These are phyloP conservation scores for Ectropis crepuscularia DNA, from an alignment of 2,888 invertebrate species.

Conservation along the genomic window DNA sequence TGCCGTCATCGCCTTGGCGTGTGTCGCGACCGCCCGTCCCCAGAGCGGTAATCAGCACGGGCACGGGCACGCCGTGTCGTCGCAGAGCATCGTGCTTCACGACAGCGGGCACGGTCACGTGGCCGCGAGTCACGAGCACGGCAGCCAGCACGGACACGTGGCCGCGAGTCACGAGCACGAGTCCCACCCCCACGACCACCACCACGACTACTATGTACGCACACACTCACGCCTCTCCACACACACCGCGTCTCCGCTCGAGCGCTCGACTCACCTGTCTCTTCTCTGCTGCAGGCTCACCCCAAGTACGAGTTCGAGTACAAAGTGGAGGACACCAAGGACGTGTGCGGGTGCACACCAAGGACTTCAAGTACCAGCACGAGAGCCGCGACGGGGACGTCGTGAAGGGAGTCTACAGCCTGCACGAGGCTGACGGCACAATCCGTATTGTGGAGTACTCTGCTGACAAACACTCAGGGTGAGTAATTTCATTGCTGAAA, in stretches of 20 bases:
- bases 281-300: conserved; percentile 24
- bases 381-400: conserved; percentile 76
- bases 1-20: conserved; percentile 16
- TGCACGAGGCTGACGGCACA: conserved; percentile 80
- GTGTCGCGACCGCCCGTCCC: conserved; percentile 18
- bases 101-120: conserved; percentile 48
- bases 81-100: conserved; percentile 56
- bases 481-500: conserved; percentile 29
- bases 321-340: conserved; percentile 43
- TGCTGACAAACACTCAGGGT: conserved; percentile 76
- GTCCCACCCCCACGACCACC: conserved; percentile 25
- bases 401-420: conserved; percentile 63
- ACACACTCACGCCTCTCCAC: conserved; percentile 4
- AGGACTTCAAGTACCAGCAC: conserved; percentile 69
- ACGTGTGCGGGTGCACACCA: no score
- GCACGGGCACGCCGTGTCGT: conserved; percentile 48
- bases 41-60: conserved; percentile 21
- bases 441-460: conserved; percentile 78
- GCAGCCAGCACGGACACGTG: conserved; percentile 12
- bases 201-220: conserved; percentile 33
- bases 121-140: conserved; percentile 21
- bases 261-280: neutral
- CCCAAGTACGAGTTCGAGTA: conserved; percentile 45
- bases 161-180: conserved; percentile 17
- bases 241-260: conserved; percentile 3